Base-by-base conservation (phyloP, 2,113 vertebrate species). In the Archocentrus centrarchus region DNA sequence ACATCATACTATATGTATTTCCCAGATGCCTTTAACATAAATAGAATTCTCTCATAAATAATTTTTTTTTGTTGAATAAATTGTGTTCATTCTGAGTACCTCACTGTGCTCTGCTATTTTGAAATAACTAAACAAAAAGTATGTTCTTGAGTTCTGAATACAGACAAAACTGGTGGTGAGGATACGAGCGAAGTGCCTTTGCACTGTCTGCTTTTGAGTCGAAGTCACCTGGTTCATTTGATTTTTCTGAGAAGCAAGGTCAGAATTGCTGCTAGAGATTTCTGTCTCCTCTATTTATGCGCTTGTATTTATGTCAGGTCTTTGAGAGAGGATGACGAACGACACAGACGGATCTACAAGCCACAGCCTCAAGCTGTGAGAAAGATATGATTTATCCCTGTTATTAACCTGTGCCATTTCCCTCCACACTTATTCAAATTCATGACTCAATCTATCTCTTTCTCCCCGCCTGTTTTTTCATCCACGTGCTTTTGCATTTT, bases 331-430 rank as follows among this genome's bases (percentile, higher is more conserved):
- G 86, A 82, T 91, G 92, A 93, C 93, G 91, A 94, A 94, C 59
- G 86, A 91, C 87, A 84, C 20, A 53, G 50, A 89, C 66, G 75
- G 90, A 92, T 90, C 81, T 84, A 92, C 91, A 91, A 89, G 88
- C 85, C 73, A 22, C 82, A 83, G 87, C 91, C 86, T 90, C 81
- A 82, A 94, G 86, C 85, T 83, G 87, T 27, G 79, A 85, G 91
- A 86, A 80, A 86, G 73, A 91, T 88, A 82, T 89, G 92, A 94
- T 93, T 93, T 91, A 93, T 92, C 86, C 92, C 83, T 66, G 85
- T 92, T 90, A 93, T 94, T 94, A 94, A 92, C 93, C 91, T 90
- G 87, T 88, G 89, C 83, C 85, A 77, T 91, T 92, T 85, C 64
- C 89, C 83, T 86, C 9, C 78, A 78, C 84, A 83, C 84, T 87